Evolutionary conservation across 2,797 vertebrate genomes (phyloP), one percentile per base, ranked within the genome.

Genomic region (Pseudomugil gertrudae): DNA sequence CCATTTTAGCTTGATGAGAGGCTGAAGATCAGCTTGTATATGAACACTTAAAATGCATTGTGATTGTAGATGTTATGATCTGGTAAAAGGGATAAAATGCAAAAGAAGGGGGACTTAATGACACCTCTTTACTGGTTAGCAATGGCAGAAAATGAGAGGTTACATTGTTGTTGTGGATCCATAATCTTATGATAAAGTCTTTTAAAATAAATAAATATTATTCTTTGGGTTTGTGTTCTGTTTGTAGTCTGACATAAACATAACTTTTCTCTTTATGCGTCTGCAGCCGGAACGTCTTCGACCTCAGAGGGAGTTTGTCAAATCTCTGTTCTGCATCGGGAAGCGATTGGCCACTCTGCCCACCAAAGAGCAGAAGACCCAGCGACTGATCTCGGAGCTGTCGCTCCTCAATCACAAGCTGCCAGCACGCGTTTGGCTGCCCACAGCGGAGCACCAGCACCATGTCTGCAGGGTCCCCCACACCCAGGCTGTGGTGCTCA

Each of bases 331-430:
- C 71, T 90, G 94, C 53, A 99, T 99, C 5, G 97, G 97, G 72
- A 97, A 96, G 85, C 95, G 96, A 15, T 67, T 99, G 86, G 96
- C 96, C 48, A 97, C 96, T 0, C 90, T 99, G 66, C 96, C 96
- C 19, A 98, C 97, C 84, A 98, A 98, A 75, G 97, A 98, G 87
- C 96, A 98, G 94, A 98, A 98, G 85, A 98, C 97, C 0, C 96
- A 97, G 84, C 85, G 96, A 4, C 93, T 98, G 21, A 95, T 98
- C 83, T 97, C 96, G 0, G 97, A 98, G 84, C 95, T 98, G 6
- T 97, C 95, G 0, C 90, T 96, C 86, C 96, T 98, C 58, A 98
- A 97, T 91, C 96, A 97, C 93, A 98, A 97, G 51, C 95, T 98
- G 76, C 97, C 97, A 0, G 95, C 95, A 0, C 92, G 97, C 0